Base-by-base conservation (phyloP, 2,797 vertebrate genomes). In the Argyrosomus regius region DNA sequence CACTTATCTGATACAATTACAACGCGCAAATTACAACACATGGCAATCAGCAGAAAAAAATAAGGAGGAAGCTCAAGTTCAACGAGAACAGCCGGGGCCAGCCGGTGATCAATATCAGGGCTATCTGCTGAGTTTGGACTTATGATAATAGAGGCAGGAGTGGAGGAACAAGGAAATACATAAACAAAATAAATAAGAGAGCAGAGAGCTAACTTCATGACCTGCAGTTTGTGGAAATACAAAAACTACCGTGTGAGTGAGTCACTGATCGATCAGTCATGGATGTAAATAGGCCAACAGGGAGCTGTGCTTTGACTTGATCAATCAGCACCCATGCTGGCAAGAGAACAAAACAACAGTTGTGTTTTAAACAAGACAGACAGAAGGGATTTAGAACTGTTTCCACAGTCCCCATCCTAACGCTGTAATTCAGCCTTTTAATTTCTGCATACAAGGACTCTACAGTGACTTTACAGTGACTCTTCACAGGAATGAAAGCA, bases 1-100 rank as follows among this genome's bases (percentile, higher is more conserved):
- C 81, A 78, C 57, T 60, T 72, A 85, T 83, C 85, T 68, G 80
- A 80, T 76, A 78, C 71, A 88, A 88, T 88, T 66, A 85, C 80
- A 72, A 70, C 70, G 68, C 58, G 87, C 83, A 91, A 84, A 86
- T 88, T 77, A 85, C 83, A 85, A 78, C 59, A 48, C 50, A 52
- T 61, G 65, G 67, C 67, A 48, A 78, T 84, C 84, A 78, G 74
- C 75, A 76, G 52, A 75, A 80, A 39, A 84, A 82, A 62, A 80
- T 82, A 84, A 80, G 72, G 66, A 80, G 63, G 80, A 56, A 77
- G 72, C 35, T 39, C 53, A 46, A 75, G 82, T 58, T 71, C 70
- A 72, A 81, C 2, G n/a, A 20, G 50, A 77, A 75, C 11, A 5
- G 67, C 56, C 6, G 20, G 20, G 70, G 73, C 56, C 72, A 45